Base-by-base conservation (phyloP, 2,113 vertebrate genomes). In the Ammodramus savannarum region DNA sequence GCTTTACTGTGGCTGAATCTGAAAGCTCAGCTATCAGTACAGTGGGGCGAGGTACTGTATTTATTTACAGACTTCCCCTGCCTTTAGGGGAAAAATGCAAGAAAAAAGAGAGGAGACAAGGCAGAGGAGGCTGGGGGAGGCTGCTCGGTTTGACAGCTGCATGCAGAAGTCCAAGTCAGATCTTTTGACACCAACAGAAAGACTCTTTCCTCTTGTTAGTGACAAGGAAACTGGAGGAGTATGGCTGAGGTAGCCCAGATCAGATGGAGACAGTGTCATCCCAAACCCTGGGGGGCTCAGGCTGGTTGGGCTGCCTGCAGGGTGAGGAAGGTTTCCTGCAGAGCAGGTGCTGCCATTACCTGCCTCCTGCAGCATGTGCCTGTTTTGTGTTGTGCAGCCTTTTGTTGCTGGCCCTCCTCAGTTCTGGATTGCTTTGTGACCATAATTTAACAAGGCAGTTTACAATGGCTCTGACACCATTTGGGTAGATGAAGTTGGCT, bases 381-480 rank as follows among this genome's bases (percentile, higher is more conserved):
- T 75, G n/a, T 4, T 75, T 10, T 16, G 58, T 41, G 19, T 31
- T 71, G 75, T 54, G 55, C 72, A 46, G 85, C 43, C 49, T 79
- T 85, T 77, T 82, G 39, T 59, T 58, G 63, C 85, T 1, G 20
- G 72, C 63, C 59, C 57, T 82, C 48, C 54, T 81, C n/a, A 11
- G 59, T 80, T 86, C 63, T 14, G 76, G n/a, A 16, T 63, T 72
- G 61, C 52, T 78, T 86, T 93, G 90, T 86, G 94, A 87, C 92
- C 91, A 78, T 88, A 59, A 89, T 95, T 95, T 92, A 93, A 87
- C 89, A 39, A 85, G 85, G 94, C 83, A 66, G 38, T 92, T 97
- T 95, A 88, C 95, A 92, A 90, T 96, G 79, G 88, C 85, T 96
- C 84, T 96, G 85, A 94, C 95, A 94, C 95, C 92, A 77, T 93